Conservation (phyloP, 2,888 invertebrate genomes). For the Slavum lentiscoides region DNA sequence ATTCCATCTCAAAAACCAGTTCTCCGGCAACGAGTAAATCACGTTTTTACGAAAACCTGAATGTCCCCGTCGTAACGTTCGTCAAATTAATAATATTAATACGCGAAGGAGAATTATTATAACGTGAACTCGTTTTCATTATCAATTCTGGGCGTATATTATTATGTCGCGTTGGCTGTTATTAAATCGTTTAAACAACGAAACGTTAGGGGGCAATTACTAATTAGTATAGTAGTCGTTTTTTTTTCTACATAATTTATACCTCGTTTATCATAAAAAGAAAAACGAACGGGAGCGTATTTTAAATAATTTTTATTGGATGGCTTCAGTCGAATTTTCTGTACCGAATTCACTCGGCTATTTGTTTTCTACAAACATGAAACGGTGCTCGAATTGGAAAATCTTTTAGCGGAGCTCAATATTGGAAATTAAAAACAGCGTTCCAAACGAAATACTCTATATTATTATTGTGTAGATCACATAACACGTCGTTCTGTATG, state of each 20-base stretch:
- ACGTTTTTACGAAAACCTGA: conserved; percentile 27
- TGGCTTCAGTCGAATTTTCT: too few species aligned
- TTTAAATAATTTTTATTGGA: too few species aligned
- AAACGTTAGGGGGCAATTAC: neutral
- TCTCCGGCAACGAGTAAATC: neutral
- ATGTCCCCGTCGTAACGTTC: neutral
- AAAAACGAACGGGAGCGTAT: too few species aligned
- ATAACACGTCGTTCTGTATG: too few species aligned
- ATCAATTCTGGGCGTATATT: too few species aligned
- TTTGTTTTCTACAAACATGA: too few species aligned
- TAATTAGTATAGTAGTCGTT: neutral
- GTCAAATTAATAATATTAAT: conserved; percentile 25
- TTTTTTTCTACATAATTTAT: neutral
- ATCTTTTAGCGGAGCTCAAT: too few species aligned
- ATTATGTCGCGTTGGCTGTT: neutral
- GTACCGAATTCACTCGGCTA: too few species aligned
- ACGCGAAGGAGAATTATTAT: neutral
- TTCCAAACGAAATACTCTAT: too few species aligned
- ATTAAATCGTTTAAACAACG: neutral
- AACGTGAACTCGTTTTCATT: conserved; percentile 21
- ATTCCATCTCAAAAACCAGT: conserved; percentile 15
- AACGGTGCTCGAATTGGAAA: too few species aligned
- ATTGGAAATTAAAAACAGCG: too few species aligned
- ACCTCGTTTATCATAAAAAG: neutral
- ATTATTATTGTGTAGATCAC: too few species aligned